These are phyloP conservation scores for Chaetogeoica ovagalla DNA, from an alignment of 2,888 invertebrate genomes.

Conservation along the genomic window DNA sequence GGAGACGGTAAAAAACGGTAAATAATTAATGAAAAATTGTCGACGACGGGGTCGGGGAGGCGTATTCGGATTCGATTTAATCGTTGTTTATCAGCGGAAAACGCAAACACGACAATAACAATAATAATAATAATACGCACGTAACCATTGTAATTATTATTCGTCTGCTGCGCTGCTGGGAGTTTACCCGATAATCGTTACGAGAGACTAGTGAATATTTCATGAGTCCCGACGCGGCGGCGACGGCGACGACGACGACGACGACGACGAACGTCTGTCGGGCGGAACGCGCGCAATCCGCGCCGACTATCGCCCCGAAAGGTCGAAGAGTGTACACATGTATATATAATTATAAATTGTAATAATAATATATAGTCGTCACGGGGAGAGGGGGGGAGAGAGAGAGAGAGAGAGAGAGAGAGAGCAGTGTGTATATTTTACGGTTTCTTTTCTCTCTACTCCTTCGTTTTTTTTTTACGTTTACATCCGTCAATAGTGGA, in stretches of 20 bases:
- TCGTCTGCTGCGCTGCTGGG: constrained; percentile 7
- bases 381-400: no score
- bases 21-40: constrained; percentile 39
- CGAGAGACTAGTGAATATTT: constrained; percentile 41
- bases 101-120: constrained; percentile 38
- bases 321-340: no score
- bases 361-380: no score
- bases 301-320: no score
- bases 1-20: background rate
- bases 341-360: background rate
- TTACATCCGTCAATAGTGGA: no score
- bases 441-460: no score
- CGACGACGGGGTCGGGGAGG: background rate
- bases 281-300: no score
- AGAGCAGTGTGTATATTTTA: no score
- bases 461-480: no score
- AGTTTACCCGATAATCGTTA: constrained; percentile 44
- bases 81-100: constrained; percentile 36
- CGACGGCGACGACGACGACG: constrained; percentile 17
- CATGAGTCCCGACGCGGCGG: background rate
- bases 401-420: no score
- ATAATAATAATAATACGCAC: no score
- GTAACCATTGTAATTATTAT: constrained; percentile 44
- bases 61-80: constrained; percentile 25
- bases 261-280: constrained; percentile 12